Base-by-base conservation (phyloP, 2,797 vertebrate genomes). In the Avahi laniger region DNA sequence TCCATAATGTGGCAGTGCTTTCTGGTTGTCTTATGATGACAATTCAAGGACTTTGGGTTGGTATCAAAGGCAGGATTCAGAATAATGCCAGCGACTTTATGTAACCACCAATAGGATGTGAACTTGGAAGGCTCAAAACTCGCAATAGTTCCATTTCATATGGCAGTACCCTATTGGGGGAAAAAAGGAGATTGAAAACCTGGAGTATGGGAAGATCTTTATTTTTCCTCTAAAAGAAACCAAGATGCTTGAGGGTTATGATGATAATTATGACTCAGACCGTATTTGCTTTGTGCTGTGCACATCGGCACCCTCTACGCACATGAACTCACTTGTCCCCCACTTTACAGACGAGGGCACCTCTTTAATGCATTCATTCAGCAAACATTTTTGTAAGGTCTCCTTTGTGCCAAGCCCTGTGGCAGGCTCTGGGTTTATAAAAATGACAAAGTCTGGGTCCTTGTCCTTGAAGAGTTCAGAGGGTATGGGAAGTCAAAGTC, bases 161-260 rank as follows among this genome's bases (percentile, higher is more conserved):
- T 17, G 59, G 48, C 93, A 83, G 2, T 91, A 65, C 38, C 33
- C 50, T 59, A 2, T 85, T 43, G 54, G 35, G 28, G 73, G 14
- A 9, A 73, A 41, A 76, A 14, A 86, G 57, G 63, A 80, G 41
- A 28, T 9, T 63, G 76, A 79, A 84, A 84, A 78, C 54, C 70
- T 82, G 54, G 24, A 50, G 5, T 70, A 65, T 35, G 89, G 63
- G 61, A 70, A 85, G 90, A 67, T 90, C 90, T 92, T 95, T 84
- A 80, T 70, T 91, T 93, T 96, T 93, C 52, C 63, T 91, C 52
- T 94, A 24, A 93, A 73, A 91, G 91, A 93, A 88, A 81, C 65
- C 1, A 35, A 83, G 46, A 26, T 24, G n/a, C 75, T 41, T 65
- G 18, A 59, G 52, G 79, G 91, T 80, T 8, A 24, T 9, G 13